phyloP scores from a whole-genome alignment of 2,888 invertebrate genomes.

The Palloptera scutellata region DNA sequence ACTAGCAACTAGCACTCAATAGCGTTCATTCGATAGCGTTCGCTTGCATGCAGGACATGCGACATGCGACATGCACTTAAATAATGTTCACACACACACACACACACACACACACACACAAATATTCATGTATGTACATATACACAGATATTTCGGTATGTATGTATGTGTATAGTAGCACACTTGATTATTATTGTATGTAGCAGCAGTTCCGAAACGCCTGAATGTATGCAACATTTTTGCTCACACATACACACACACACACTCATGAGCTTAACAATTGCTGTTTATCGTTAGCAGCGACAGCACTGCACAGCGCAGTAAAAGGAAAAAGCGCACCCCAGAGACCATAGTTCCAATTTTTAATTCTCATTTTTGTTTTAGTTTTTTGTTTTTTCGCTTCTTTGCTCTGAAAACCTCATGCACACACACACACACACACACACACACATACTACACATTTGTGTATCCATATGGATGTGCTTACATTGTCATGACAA shows the following conservation, averaged over 20 bases:
- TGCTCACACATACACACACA: too few relatives aligned
- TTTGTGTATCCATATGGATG: not conserved
- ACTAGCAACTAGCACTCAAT: not conserved
- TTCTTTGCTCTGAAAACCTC: not conserved
- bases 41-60: conserved; percentile 41
- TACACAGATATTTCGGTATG: too few relatives aligned
- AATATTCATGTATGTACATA: conserved; percentile 18
- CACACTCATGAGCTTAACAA: too few relatives aligned
- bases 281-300: too few relatives aligned
- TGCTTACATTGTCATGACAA: not conserved
- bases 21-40: not conserved
- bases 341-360: not conserved
- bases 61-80: conserved; percentile 25
- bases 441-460: not conserved
- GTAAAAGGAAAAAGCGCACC: not conserved
- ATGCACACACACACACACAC: not conserved
- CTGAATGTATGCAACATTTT: too few relatives aligned
- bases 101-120: conserved; percentile 37
- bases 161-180: too few relatives aligned
- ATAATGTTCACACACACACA: conserved; percentile 5
- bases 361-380: not conserved
- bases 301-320: too few relatives aligned
- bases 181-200: too few relatives aligned
- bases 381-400: conserved; percentile 8
- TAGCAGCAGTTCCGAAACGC: too few relatives aligned